A percentile compares a stretch with the other conserved stretches of the same genome.
Evolutionary conservation across 2,113 vertebrate genomes (phyloP).

Genomic region (Tetrax tetrax): DNA sequence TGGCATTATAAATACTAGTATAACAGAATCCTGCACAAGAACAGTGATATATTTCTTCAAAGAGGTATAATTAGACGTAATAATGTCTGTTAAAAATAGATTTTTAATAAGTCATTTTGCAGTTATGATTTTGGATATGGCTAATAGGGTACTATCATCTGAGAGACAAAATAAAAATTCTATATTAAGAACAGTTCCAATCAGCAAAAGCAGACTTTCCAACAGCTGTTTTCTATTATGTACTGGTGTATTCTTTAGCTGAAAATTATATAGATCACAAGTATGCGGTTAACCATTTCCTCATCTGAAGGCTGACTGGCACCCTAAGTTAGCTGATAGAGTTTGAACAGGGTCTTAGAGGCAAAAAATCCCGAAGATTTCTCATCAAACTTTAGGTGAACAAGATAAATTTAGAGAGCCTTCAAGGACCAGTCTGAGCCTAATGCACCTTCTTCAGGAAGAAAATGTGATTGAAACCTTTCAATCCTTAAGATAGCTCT

Average conservation of each 20-base stretch:
- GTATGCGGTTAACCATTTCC: slow-evolving; percentile 30
- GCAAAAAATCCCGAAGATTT: neutral
- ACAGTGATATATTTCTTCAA: neutral
- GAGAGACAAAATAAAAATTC: slow-evolving; percentile 50
- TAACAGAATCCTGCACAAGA: neutral
- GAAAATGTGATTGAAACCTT: slow-evolving; percentile 21
- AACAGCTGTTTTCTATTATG: slow-evolving; percentile 46
- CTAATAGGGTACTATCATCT: slow-evolving; percentile 26
- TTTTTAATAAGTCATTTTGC: slow-evolving; percentile 31
- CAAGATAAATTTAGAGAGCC: neutral
- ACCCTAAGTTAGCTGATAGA: neutral
- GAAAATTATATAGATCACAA: slow-evolving; percentile 55
- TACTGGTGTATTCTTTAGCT: slow-evolving; percentile 37
- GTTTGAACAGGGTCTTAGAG: neutral
- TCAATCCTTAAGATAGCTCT: neutral
- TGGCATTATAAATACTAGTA: neutral
- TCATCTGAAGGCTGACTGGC: neutral
- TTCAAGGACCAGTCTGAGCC: neutral
- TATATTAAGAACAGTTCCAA: neutral
- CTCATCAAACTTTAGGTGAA: neutral
- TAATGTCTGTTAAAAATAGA: slow-evolving; percentile 34
- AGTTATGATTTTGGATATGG: slow-evolving; percentile 7
- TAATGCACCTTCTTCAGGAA: neutral
- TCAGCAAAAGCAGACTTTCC: neutral
- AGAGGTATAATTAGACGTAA: neutral